phyloP scores from a whole-genome alignment of 2,113 vertebrate species.

The Perccottus glenii region DNA sequence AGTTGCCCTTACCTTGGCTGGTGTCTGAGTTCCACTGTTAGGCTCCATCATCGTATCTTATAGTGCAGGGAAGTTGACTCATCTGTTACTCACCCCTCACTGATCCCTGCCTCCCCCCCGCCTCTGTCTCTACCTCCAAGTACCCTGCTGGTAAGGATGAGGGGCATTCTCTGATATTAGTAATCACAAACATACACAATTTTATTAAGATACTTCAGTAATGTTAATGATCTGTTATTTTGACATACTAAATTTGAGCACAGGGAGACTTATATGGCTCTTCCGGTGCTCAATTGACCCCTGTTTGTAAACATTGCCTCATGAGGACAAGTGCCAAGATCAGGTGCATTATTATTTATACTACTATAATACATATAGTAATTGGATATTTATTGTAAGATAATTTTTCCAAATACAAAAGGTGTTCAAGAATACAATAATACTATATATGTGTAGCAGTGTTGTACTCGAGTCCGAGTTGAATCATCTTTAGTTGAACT shows the following conservation, averaged over 20 bases:
- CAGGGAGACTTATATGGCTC: too few relatives aligned
- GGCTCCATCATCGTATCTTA: slow-evolving; percentile 71
- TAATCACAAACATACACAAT: not conserved
- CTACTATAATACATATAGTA: too few relatives aligned
- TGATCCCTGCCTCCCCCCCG: slow-evolving; percentile 1
- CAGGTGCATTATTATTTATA: not conserved
- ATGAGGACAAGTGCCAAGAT: not conserved
- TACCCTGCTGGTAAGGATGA: not conserved
- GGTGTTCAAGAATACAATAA: too few relatives aligned
- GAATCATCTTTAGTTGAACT: too few relatives aligned
- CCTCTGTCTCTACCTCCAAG: slow-evolving; percentile 26
- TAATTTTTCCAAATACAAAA: too few relatives aligned
- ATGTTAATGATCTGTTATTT: too few relatives aligned
- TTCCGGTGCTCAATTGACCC: slow-evolving; percentile 1
- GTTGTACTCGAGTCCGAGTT: too few relatives aligned
- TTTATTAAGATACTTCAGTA: not conserved
- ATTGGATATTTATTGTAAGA: too few relatives aligned
- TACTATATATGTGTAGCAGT: too few relatives aligned
- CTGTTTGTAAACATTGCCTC: slow-evolving; percentile 20
- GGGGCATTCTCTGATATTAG: not conserved
- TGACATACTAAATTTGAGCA: too few relatives aligned
- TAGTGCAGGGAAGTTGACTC: slow-evolving; percentile 73
- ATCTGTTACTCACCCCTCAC: slow-evolving; percentile 74
- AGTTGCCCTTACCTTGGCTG: slow-evolving; percentile 64
- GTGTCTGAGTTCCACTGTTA: slow-evolving; percentile 43